Conservation (phyloP, 2,797 vertebrate species). For the Myotis planiceps region DNA sequence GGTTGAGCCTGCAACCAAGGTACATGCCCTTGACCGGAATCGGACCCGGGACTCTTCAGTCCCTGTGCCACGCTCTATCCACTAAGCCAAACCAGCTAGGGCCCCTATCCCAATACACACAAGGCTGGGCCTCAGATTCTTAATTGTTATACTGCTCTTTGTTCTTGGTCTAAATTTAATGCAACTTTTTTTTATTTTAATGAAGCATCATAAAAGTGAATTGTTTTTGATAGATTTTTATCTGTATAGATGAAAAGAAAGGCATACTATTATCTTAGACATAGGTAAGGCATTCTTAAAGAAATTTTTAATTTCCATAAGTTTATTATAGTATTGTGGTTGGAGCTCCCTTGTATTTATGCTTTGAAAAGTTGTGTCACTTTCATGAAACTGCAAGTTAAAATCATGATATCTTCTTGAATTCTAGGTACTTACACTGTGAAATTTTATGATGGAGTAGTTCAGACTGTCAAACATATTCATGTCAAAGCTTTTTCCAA, state of each 20-base stretch:
- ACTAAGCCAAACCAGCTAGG: too few species aligned
- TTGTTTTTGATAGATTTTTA: not conserved
- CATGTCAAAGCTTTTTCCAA: conserved; percentile 96
- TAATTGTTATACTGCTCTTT: not conserved
- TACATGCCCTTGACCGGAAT: too few species aligned
- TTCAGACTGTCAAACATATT: conserved; percentile 97
- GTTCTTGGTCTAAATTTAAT: conserved; percentile 40
- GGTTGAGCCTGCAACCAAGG: too few species aligned
- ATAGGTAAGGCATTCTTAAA: conserved; percentile 41
- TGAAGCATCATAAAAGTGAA: conserved; percentile 18
- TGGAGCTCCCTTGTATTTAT: conserved; percentile 54
- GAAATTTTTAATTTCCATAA: not conserved
- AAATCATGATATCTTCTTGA: conserved; percentile 76
- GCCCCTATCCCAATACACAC: too few species aligned
- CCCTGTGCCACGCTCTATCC: too few species aligned
- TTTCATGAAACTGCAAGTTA: conserved; percentile 54
- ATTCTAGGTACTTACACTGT: conserved; percentile 96
- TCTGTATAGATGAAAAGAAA: conserved; percentile 36
- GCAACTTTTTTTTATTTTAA: conserved; percentile 8
- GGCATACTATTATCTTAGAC: not conserved
- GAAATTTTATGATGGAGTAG: conserved; percentile 97
- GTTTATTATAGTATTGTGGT: conserved; percentile 44
- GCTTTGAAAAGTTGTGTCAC: conserved; percentile 62
- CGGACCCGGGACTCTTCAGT: too few species aligned
- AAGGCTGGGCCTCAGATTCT: not conserved